Base-by-base conservation (phyloP, 2,888 invertebrate species). In the Diplolepis rosae region DNA sequence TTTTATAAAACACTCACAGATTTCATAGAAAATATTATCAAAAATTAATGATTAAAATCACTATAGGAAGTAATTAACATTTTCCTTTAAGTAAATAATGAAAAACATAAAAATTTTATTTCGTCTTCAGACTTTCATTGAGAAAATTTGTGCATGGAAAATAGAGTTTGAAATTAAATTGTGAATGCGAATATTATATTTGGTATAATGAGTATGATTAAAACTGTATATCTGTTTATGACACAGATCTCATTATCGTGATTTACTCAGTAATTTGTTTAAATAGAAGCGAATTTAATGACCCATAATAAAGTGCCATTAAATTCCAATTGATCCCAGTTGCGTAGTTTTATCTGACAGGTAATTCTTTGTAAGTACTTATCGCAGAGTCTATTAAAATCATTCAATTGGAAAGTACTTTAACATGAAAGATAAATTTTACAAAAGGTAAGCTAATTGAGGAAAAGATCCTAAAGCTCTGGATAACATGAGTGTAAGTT, bases 231-330 rank as follows among this genome's bases (percentile, higher is more conserved):
- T 5, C 45, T 22, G 18, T 18, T 45, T 22, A 18, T 45, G 9
- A 18, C 18, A 7, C 11, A 11, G 9, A 11, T 45, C 18, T 45
- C 18, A 61, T 61, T 24, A 4, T 2, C 39, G 7, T 39, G 13
- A 61, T 39, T 61, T 61, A 32, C 24, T 22, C 18, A 3, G 6
- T 61, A 54, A 39, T 61, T 35, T 13, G 24, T 39, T 61, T 22
- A 39, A 61, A 61, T 32, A 24, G 24, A 61, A 39, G 13, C 39
- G 7, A 61, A 61, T 39, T 39, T 61, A 61, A 61, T 24, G 61
- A 35, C 22, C 39, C 9, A 61, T 61, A 61, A 61, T 61, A 61
- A n/a, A 61, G 61, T 61, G 39, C 61, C 61, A 61, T 61, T 61
- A 61, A 61, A 39, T 39, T 24, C 39, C n/a, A 61, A 24, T 39